phyloP scores from a whole-genome alignment of 2,113 vertebrate species.

The Limnothrissa miodon region DNA sequence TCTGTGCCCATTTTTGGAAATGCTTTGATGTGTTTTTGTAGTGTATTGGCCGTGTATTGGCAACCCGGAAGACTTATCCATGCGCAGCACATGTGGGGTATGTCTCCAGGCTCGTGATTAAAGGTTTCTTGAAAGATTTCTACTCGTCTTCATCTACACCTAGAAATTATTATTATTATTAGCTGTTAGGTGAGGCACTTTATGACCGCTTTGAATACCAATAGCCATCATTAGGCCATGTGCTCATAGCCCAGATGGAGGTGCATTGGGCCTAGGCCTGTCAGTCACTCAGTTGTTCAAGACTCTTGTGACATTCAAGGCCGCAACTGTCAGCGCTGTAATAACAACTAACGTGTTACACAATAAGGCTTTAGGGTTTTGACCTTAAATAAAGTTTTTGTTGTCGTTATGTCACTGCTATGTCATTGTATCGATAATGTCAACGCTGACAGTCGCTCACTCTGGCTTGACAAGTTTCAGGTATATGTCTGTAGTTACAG shows the following conservation, averaged over 20 bases:
- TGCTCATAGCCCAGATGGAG: not conserved
- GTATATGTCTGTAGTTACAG: not conserved
- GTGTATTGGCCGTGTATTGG: too few species aligned
- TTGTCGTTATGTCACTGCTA: not conserved
- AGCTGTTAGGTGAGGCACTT: not conserved
- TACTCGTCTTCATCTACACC: too few species aligned
- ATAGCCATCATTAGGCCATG: not conserved
- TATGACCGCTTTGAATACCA: not conserved
- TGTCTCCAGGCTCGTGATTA: too few species aligned
- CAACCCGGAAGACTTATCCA: too few species aligned
- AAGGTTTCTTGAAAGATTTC: too few species aligned
- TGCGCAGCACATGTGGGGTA: too few species aligned
- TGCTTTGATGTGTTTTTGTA: too few species aligned
- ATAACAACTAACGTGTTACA: not conserved
- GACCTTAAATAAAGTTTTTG: not conserved
- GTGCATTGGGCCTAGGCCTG: not conserved
- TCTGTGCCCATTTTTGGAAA: too few species aligned
- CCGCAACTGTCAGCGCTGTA: not conserved
- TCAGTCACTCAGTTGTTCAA: not conserved
- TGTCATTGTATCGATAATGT: too few species aligned
- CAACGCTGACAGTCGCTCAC: not conserved
- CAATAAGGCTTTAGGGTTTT: not conserved
- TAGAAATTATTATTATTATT: too few species aligned
- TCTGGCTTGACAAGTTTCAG: not conserved
- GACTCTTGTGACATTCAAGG: not conserved